Evolutionary conservation across 92 coral and sea anemone genomes (phyloP).

Genomic region (Parazoanthus darwini): DNA sequence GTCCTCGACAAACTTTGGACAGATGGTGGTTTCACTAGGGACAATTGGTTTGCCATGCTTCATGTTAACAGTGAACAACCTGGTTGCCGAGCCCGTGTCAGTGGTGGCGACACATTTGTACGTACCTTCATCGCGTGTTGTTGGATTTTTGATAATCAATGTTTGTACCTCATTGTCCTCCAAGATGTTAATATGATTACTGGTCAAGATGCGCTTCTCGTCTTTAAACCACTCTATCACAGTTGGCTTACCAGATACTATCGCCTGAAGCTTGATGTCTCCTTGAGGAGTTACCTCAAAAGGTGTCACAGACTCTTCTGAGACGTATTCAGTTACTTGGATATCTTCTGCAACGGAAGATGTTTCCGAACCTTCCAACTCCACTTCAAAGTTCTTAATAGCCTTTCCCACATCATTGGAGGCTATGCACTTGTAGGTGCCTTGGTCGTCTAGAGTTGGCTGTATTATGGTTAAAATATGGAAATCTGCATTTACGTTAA

Average conservation of each 20-base stretch:
- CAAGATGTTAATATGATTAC: slow-evolving; percentile 47
- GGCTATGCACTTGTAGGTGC: slow-evolving; percentile 75
- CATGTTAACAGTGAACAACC: slow-evolving; percentile 40
- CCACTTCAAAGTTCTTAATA: slow-evolving; percentile 71
- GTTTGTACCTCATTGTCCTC: slow-evolving; percentile 55
- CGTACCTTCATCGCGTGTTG: slow-evolving; percentile 51
- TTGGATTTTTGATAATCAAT: slow-evolving; percentile 51
- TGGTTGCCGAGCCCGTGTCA: slow-evolving; percentile 42
- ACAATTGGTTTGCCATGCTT: slow-evolving; percentile 45
- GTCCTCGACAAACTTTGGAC: slow-evolving; percentile 69
- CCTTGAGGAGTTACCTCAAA: slow-evolving; percentile 79
- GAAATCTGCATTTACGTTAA: slow-evolving; percentile 50
- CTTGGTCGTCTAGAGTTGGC: slow-evolving; percentile 61
- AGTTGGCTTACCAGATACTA: slow-evolving; percentile 34
- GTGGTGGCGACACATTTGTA: slow-evolving; percentile 54
- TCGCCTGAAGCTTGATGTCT: slow-evolving; percentile 56
- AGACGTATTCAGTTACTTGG: slow-evolving; percentile 40
- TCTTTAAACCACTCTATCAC: slow-evolving; percentile 60
- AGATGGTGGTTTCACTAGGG: slow-evolving; percentile 24
- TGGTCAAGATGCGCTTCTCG: slow-evolving; percentile 44
- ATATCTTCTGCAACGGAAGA: slow-evolving; percentile 42
- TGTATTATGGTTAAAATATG: slow-evolving; percentile 55
- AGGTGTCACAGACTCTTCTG: slow-evolving; percentile 52
- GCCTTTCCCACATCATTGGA: slow-evolving; percentile 69
- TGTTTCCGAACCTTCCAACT: slow-evolving; percentile 61